Conservation (phyloP, 2,113 vertebrate genomes). For the Natator depressus region DNA sequence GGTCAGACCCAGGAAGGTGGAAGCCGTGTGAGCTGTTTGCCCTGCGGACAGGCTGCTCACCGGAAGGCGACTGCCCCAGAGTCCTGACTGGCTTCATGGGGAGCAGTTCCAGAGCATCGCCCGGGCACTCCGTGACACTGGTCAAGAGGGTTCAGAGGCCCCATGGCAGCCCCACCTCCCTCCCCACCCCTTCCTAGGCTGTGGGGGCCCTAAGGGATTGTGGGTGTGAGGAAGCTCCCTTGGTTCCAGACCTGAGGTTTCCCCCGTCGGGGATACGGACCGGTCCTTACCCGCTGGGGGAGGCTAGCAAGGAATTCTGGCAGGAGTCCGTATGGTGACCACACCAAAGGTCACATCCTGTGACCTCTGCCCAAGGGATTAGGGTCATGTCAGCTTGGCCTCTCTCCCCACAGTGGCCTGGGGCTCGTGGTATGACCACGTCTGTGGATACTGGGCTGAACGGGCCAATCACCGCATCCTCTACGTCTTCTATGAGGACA, state of each 20-base stretch:
- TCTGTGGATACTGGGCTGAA: slow-evolving; percentile 81
- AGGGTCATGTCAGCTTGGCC: not conserved
- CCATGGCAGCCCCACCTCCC: not conserved
- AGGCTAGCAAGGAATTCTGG: not conserved
- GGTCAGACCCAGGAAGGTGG: no score
- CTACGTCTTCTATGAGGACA: slow-evolving; percentile 79
- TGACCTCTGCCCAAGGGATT: not conserved
- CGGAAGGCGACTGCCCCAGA: no score
- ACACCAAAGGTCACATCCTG: not conserved
- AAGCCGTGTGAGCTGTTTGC: no score
- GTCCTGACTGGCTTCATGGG: no score
- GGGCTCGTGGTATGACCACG: slow-evolving; percentile 85
- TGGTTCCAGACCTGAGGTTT: not conserved
- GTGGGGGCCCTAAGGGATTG: not conserved
- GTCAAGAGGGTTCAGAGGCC: no score
- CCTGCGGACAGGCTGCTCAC: no score
- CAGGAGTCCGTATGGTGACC: not conserved
- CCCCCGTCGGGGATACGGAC: not conserved
- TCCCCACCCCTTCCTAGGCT: not conserved
- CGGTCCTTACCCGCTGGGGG: no score
- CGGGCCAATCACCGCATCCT: slow-evolving; percentile 79
- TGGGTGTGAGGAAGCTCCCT: not conserved
- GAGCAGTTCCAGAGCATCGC: no score
- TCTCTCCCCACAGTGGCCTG: slow-evolving; percentile 71
- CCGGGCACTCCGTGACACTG: no score